Evolutionary conservation across 2,888 invertebrate genomes (phyloP), one percentile per base, ranked within the genome.

Genomic region (Dolichopus griseipennis): DNA sequence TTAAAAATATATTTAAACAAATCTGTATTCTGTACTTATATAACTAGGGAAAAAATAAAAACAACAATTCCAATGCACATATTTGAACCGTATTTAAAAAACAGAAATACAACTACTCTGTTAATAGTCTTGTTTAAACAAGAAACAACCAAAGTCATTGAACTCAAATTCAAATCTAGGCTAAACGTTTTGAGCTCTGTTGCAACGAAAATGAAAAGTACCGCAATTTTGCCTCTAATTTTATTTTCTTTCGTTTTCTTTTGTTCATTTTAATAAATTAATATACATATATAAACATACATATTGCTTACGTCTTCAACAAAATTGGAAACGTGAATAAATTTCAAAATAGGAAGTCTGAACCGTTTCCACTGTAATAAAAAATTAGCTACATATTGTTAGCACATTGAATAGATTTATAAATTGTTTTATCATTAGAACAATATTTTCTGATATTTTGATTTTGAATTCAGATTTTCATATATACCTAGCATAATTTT

Each of bases 191-290:
- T 70, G 75, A 76, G 63, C 63, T 22, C 63, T 22, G 79, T 77
- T 80, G 81, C 80, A 81, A 81, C 81, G 81, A 81, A 81, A 81
- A 79, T 78, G 81, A 81, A 81, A 81, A 81, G 81, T 80, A 81
- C 81, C 81, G 81, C 79, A 81, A 81, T 76, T 76, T 78, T 80
- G 80, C 81, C 80, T 81, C 80, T 80, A 79, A 52, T 52, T 52
- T 52, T 52, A 18, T 52, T 52, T 52, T 52, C 52, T 52, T 52
- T 52, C 74, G 70, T 74, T 74, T 73, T 68, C 69, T 68, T 68
- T 71, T 64, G 66, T 71, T 71, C 68, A 68, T 71, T 70, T 67
- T 71, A 63, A 65, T 37, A 52, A 69, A 69, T 61, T n/a, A 27
- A 27, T 27, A 27, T 27, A 64, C 37, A 21, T 64, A 62, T 9